Percentiles rank a stretch among this genome's conserved stretches.
Evolutionary conservation across 92 coral and sea anemone species (phyloP).

Genomic region (Phenganax marumi): DNA sequence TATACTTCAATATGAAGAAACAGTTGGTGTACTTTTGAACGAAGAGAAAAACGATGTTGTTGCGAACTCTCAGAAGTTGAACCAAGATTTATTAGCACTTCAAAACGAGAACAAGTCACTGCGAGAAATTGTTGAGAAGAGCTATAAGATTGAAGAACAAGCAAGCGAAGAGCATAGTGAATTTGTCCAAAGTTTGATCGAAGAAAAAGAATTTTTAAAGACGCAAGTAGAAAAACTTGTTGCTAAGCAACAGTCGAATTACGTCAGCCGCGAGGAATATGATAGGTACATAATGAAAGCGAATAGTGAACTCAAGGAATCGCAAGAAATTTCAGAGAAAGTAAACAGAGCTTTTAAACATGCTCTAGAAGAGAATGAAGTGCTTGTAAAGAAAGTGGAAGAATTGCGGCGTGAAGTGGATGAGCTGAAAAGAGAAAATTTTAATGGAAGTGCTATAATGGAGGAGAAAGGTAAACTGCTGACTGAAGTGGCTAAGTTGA

Average conservation of each 20-base stretch:
- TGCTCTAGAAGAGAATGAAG: conserved; percentile 52
- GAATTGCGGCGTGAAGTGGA: conserved; percentile 65
- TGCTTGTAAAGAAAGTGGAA: conserved; percentile 63
- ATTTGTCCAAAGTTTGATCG: conserved; percentile 48
- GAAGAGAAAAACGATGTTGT: conserved; percentile 70
- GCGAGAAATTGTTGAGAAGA: conserved; percentile 67
- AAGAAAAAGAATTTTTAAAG: conserved; percentile 70
- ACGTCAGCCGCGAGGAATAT: conserved; percentile 36
- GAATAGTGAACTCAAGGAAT: conserved; percentile 74
- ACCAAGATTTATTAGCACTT: conserved; percentile 68
- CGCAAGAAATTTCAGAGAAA: conserved; percentile 61
- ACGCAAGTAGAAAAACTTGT: conserved; percentile 65
- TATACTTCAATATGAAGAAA: conserved; percentile 72
- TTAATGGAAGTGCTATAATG: conserved; percentile 53
- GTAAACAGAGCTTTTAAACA: conserved; percentile 63
- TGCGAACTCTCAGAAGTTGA: conserved; percentile 63
- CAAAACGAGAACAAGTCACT: conserved; percentile 76
- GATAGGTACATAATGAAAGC: conserved; percentile 61
- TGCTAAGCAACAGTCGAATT: conserved; percentile 57
- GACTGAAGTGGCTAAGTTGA: conserved; percentile 21
- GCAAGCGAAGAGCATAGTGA: conserved; percentile 74
- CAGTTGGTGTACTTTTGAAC: conserved; percentile 61
- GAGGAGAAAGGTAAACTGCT: conserved; percentile 26
- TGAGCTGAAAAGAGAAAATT: conserved; percentile 62
- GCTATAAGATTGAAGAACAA: conserved; percentile 69